A percentile compares a stretch with the other conserved stretches of the same genome.
Evolutionary conservation across 2,888 invertebrate genomes (phyloP).

Genomic region (Papilio gigon): DNA sequence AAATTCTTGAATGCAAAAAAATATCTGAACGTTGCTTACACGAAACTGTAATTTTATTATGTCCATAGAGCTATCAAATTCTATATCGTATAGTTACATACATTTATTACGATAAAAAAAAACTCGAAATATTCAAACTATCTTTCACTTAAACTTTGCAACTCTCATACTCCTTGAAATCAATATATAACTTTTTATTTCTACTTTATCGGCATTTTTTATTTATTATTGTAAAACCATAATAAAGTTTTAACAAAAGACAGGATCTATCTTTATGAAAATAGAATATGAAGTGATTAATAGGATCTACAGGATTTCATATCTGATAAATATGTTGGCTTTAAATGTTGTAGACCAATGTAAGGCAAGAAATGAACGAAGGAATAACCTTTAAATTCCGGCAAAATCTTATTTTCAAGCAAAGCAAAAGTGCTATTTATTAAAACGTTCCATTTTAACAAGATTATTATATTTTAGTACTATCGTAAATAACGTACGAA

Average conservation of each 20-base stretch:
- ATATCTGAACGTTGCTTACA: no score
- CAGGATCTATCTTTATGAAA: not conserved
- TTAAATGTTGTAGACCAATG: not conserved
- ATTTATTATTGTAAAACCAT: not conserved
- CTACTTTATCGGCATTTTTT: not conserved
- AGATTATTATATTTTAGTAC: not conserved
- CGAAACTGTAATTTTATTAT: not conserved
- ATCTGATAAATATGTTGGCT: not conserved
- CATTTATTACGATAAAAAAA: not conserved
- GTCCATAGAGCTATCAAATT: not conserved
- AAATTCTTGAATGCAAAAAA: no score
- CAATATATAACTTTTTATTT: not conserved
- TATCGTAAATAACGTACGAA: not conserved
- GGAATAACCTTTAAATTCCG: not conserved
- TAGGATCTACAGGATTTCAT: not conserved
- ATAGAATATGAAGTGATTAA: not conserved
- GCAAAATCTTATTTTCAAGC: no score
- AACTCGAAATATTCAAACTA: not conserved
- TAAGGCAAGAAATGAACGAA: not conserved
- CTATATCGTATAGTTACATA: not conserved
- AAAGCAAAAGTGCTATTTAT: not conserved
- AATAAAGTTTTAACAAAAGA: not conserved
- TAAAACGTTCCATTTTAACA: not conserved
- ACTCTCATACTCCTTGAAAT: not conserved
- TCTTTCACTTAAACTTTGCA: not conserved